These are phyloP conservation scores for Onychomys torridus DNA, from an alignment of 2,797 vertebrate genomes.

Conservation along the genomic window DNA sequence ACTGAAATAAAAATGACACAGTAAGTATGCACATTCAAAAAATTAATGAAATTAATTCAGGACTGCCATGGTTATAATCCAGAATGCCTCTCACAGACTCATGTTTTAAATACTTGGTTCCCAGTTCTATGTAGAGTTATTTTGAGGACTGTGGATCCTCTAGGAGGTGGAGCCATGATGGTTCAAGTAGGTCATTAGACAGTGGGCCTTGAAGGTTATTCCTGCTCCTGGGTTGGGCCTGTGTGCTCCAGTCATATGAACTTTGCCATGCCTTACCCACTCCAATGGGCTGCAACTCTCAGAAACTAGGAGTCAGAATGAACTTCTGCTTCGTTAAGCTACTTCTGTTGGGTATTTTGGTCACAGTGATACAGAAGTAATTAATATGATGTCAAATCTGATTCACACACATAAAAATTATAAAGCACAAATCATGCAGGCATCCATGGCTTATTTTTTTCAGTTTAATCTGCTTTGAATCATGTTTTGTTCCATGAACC, in stretches of 20 bases:
- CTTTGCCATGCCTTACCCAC: background rate
- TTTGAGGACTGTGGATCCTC: background rate
- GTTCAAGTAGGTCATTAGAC: background rate
- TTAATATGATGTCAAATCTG: background rate
- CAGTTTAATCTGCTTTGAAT: background rate
- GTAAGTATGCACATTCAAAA: background rate
- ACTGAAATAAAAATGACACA: constrained; percentile 2
- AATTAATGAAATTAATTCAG: background rate
- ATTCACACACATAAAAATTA: background rate
- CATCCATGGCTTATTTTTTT: background rate
- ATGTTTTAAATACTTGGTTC: background rate
- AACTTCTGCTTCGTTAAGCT: background rate
- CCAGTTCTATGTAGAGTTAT: background rate
- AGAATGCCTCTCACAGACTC: background rate
- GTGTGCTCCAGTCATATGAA: background rate
- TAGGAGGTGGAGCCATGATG: background rate
- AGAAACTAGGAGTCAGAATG: background rate
- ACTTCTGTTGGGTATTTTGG: background rate
- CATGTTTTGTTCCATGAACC: background rate
- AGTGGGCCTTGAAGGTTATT: background rate
- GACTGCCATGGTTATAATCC: background rate
- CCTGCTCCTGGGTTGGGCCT: too few species aligned
- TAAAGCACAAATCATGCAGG: background rate
- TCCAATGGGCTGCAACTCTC: background rate
- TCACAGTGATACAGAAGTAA: background rate